Evolutionary conservation across 2,797 vertebrate species (phyloP).

Genomic region (Cephalopachus bancanus): DNA sequence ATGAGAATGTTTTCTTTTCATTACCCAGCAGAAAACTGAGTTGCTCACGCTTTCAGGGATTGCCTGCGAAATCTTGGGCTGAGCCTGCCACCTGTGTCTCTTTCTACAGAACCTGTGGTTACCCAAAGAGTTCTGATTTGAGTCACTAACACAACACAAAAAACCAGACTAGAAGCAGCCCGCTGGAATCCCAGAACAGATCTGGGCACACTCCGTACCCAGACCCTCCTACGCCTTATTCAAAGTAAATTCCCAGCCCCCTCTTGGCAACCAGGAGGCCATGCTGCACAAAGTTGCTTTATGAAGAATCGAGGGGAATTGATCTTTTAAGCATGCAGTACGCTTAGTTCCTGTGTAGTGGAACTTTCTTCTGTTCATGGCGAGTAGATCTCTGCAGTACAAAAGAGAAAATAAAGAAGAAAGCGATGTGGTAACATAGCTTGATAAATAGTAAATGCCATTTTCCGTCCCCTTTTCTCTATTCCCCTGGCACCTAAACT

Average conservation of each 20-base stretch:
- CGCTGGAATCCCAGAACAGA: not conserved
- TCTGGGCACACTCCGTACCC: not conserved
- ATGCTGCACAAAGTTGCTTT: not conserved
- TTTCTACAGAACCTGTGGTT: not conserved
- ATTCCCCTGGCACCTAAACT: not conserved
- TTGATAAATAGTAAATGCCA: not conserved
- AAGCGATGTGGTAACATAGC: not conserved
- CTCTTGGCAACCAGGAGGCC: not conserved
- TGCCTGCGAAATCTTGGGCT: not conserved
- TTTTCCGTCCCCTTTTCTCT: not conserved
- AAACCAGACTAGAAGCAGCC: not conserved
- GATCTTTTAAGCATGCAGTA: not conserved
- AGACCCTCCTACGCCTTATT: not conserved
- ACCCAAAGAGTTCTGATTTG: not conserved
- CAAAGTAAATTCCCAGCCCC: not conserved
- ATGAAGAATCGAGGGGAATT: not conserved
- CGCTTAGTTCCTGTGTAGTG: not conserved
- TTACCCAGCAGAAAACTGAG: slow-evolving; percentile 62
- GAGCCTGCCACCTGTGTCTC: not conserved
- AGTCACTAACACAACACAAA: slow-evolving; percentile 46
- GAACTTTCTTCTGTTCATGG: slow-evolving; percentile 9
- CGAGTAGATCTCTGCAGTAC: slow-evolving; percentile 19
- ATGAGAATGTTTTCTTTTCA: slow-evolving; percentile 75
- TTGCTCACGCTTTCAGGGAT: not conserved
- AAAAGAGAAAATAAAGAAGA: slow-evolving; percentile 3